Conservation (phyloP, 2,888 invertebrate species). For the Ichneumoninae sp. region DNA sequence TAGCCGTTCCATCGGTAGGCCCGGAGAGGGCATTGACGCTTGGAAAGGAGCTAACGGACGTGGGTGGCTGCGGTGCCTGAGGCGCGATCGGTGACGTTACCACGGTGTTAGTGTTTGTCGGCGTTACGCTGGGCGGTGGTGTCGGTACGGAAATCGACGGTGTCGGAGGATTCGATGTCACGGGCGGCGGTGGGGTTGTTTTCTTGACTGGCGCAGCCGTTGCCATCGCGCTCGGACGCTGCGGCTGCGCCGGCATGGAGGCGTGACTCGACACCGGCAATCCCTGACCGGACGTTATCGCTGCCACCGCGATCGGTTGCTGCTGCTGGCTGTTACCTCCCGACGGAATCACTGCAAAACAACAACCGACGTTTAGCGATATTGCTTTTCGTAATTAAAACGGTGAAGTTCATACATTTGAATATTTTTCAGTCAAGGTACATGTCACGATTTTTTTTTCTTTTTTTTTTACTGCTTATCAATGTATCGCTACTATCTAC, state of each 20-base stretch:
- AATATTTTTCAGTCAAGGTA: background rate
- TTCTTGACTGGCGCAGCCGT: slow-evolving; percentile 83
- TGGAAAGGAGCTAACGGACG: slow-evolving; percentile 79
- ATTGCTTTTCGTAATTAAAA: background rate
- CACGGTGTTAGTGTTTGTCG: slow-evolving; percentile 78
- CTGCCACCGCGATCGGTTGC: slow-evolving; percentile 85
- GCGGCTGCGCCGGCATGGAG: slow-evolving; percentile 82
- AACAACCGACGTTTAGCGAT: background rate
- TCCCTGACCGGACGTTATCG: slow-evolving; percentile 82
- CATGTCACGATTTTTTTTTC: background rate
- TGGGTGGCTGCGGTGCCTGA: slow-evolving; percentile 74
- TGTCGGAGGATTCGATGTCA: slow-evolving; percentile 78
- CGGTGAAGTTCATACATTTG: background rate
- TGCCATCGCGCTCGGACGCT: slow-evolving; percentile 81
- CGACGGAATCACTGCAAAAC: slow-evolving; percentile 66
- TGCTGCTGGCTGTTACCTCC: slow-evolving; percentile 86
- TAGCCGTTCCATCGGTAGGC: slow-evolving; percentile 73
- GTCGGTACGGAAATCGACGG: slow-evolving; percentile 80
- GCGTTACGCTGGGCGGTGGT: slow-evolving; percentile 80
- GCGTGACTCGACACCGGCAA: slow-evolving; percentile 82
- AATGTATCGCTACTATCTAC: background rate
- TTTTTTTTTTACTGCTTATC: background rate
- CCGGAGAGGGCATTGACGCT: slow-evolving; percentile 76
- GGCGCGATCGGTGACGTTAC: slow-evolving; percentile 80
- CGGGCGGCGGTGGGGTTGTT: slow-evolving; percentile 81